Evolutionary conservation across 2,797 vertebrate species (phyloP), one percentile per base, ranked within the genome.

Genomic region (Sternarchorhynchus goeldii): DNA sequence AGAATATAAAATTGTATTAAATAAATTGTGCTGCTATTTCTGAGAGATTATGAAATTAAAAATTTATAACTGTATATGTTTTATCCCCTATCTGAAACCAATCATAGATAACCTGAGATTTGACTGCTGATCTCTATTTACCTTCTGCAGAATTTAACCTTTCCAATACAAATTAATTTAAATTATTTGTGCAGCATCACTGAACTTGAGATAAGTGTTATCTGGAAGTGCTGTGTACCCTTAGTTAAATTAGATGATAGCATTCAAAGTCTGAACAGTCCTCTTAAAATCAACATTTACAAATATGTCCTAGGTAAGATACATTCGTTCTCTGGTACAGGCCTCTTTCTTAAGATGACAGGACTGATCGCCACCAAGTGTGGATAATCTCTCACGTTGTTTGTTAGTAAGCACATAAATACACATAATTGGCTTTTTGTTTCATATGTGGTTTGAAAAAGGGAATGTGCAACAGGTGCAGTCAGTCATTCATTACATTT

Each of bases 131-230:
- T 21, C 36, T 66, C 34, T 50, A 25, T 39, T 69, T 53, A 50
- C 4, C 14, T 53, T 55, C 21, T 53, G 17, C 50, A 41, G 34
- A 36, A 50, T 67, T 67, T 29, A 50, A 3, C 12, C 39, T 67
- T 45, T 50, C 21, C 6, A 39, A 21, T 39, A 67, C 7, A 6
- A 32, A 10, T 17, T 32, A 55, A 55, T 55, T 32, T 6, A 55
- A 45, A 29, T 31, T 31, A 18, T 55, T 31, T 31, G 6, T 69
- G 45, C 3, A 7, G 67, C 67, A 53, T n/a, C 6, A n/a, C 45
- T 69, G 67, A 69, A 45, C 67, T 55, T 55, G 45, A 69, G 45
- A 69, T 69, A 69, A 55, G 21, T 55, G 7, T 55, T 31, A 25
- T 69, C 45, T 69, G 41, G 45, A n/a, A 31, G 53, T 4, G 39